phyloP scores from a whole-genome alignment of 2,113 vertebrate genomes.

The Ginglymostoma cirratum region DNA sequence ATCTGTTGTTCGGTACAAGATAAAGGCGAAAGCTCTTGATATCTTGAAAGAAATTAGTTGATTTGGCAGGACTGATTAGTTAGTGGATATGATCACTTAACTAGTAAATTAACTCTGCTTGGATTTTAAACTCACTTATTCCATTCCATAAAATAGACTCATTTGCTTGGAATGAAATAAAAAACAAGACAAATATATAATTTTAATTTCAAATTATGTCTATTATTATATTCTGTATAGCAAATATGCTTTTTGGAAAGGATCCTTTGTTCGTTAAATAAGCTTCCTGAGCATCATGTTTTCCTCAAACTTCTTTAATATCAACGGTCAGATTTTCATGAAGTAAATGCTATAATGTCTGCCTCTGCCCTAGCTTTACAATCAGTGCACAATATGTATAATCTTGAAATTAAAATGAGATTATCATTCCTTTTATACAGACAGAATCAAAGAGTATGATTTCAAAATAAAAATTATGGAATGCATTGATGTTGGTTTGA shows the following conservation, averaged over 20 bases:
- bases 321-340: background rate
- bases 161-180: background rate
- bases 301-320: background rate
- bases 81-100: background rate
- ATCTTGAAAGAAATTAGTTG: conserved; percentile 1
- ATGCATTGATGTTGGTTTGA: background rate
- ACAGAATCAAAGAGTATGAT: background rate
- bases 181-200: background rate
- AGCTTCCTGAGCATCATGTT: background rate
- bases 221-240: background rate
- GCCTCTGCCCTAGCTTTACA: background rate
- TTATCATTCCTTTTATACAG: background rate
- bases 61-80: background rate
- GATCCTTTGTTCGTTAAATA: background rate
- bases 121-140: background rate
- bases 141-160: background rate
- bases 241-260: background rate
- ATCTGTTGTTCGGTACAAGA: background rate
- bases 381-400: background rate
- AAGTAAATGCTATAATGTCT: background rate
- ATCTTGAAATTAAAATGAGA: background rate
- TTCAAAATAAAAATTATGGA: background rate
- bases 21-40: background rate
- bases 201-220: background rate
- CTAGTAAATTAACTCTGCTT: background rate